phyloP scores from a whole-genome alignment of 35 echinoderm and acorn worm genomes.

The Acanthaster planci region DNA sequence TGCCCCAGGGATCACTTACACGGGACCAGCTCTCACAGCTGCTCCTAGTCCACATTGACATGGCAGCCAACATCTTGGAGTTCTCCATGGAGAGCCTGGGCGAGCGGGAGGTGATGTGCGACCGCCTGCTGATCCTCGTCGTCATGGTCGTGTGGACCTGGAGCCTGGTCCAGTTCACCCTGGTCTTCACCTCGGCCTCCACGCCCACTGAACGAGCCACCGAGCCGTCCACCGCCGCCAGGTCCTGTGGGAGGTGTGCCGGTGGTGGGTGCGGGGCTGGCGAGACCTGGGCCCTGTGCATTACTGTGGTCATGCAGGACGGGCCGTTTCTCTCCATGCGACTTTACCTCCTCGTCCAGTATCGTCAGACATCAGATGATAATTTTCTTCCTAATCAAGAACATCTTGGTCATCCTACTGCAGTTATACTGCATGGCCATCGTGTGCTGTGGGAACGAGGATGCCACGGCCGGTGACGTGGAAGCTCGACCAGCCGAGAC shows the following conservation, averaged over 20 bases:
- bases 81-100: conserved; percentile 85
- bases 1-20: conserved; percentile 79
- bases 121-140: conserved; percentile 65
- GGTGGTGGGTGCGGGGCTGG: conserved; percentile 79
- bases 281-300: conserved; percentile 85
- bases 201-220: conserved; percentile 43
- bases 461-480: background rate
- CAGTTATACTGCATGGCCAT: conserved; percentile 57
- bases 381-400: conserved; percentile 64
- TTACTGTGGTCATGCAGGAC: conserved; percentile 86
- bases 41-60: conserved; percentile 92
- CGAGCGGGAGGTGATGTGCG: conserved; percentile 72
- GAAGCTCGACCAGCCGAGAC: background rate
- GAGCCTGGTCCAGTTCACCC: conserved; percentile 90
- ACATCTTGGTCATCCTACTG: conserved; percentile 55
- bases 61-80: conserved; percentile 95
- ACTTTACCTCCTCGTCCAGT: conserved; percentile 68
- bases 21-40: conserved; percentile 97
- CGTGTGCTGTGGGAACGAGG: background rate
- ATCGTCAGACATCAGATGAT: conserved; percentile 70
- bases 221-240: conserved; percentile 23
- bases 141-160: conserved; percentile 81
- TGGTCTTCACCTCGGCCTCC: conserved; percentile 78
- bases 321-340: conserved; percentile 84
- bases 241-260: conserved; percentile 45